These are phyloP conservation scores for Triops cancriformis DNA, from an alignment of 1,140 invertebrate species.

Conservation along the genomic window DNA sequence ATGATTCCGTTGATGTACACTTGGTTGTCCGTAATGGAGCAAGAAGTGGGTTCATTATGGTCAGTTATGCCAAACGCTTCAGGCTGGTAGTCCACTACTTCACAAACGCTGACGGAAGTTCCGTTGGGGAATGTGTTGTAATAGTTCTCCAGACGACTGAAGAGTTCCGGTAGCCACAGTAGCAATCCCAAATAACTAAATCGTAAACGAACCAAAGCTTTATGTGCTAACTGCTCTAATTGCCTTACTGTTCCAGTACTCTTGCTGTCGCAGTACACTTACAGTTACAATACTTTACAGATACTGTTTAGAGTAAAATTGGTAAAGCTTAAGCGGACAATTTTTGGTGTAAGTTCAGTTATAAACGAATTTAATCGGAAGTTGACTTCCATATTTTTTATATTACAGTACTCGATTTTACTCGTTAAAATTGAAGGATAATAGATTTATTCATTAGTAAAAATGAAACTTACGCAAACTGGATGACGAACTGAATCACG, in stretches of 20 bases:
- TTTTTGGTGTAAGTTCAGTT: no score
- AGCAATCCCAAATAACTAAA: not conserved
- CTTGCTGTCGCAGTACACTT: no score
- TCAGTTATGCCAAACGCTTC: not conserved
- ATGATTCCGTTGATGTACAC: not conserved
- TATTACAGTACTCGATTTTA: no score
- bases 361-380: no score
- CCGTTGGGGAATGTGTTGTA: not conserved
- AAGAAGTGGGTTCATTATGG: not conserved
- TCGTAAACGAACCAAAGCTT: not conserved
- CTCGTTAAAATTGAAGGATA: not conserved
- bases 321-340: no score
- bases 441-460: not conserved
- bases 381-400: no score
- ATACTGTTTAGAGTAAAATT: no score
- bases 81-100: not conserved
- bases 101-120: not conserved
- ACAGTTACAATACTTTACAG: no score
- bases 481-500: not conserved
- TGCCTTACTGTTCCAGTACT: no score
- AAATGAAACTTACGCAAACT: not conserved
- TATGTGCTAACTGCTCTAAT: no score
- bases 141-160: not conserved
- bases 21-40: not conserved
- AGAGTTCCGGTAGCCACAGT: slow-evolving; percentile 5